Evolutionary conservation across 1,140 invertebrate species (phyloP).

Genomic region (Colletes gigas): DNA sequence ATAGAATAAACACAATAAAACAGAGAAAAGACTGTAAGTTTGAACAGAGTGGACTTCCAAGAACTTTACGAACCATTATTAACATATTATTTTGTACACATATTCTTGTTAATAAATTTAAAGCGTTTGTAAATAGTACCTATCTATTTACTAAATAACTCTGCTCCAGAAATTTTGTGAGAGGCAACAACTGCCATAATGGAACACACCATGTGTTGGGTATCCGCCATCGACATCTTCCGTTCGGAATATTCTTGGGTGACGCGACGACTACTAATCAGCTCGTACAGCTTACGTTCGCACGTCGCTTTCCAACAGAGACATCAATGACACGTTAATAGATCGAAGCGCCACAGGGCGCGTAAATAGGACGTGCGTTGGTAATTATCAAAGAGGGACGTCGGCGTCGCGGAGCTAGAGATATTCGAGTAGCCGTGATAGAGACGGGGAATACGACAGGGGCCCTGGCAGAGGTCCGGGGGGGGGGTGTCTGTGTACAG

Average conservation of each 20-base stretch:
- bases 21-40: no score
- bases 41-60: no score
- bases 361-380: conserved; percentile 46
- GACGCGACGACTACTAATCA: conserved; percentile 31
- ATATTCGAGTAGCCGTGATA: conserved; percentile 36
- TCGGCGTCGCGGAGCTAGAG: conserved; percentile 25
- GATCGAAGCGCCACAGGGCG: conserved; percentile 45
- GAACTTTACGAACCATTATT: no score
- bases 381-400: conserved; percentile 63
- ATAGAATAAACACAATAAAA: no score
- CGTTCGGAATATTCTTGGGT: neutral
- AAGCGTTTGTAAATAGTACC: no score
- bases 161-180: no score
- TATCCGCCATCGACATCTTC: conserved; percentile 6
- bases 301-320: conserved; percentile 31
- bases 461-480: neutral
- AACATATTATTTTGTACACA: no score
- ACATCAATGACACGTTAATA: conserved; percentile 53
- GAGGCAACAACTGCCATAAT: no score
- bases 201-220: neutral
- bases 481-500: neutral
- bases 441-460: conserved; percentile 53
- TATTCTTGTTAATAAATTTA: no score
- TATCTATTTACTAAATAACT: no score
- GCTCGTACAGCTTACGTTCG: neutral